phyloP scores from a whole-genome alignment of 2,113 vertebrate genomes.

The Gobiocypris rarus region DNA sequence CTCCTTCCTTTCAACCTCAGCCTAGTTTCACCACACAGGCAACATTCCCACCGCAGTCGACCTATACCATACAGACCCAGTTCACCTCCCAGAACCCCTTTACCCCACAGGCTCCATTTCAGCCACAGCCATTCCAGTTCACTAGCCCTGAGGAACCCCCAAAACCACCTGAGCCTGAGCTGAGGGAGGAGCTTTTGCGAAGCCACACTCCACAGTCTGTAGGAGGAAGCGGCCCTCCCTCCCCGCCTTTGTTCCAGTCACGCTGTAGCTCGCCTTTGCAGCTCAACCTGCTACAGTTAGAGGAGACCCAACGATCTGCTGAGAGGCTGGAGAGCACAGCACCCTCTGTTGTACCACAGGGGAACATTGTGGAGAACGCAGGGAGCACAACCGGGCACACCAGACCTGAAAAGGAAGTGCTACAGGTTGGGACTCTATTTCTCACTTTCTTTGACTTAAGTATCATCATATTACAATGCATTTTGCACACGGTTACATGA shows the following conservation, averaged over 20 bases:
- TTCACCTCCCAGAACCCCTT: slow-evolving; percentile 61
- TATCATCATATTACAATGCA: background rate
- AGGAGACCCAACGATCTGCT: slow-evolving; percentile 76
- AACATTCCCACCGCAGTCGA: slow-evolving; percentile 52
- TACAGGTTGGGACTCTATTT: slow-evolving; percentile 69
- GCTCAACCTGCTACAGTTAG: slow-evolving; percentile 90
- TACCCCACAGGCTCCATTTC: slow-evolving; percentile 55
- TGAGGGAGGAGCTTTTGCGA: slow-evolving; percentile 69
- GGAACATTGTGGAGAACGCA: slow-evolving; percentile 69
- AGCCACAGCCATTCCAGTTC: slow-evolving; percentile 69
- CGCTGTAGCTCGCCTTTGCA: slow-evolving; percentile 91
- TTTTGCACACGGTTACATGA: background rate
- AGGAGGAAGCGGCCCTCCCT: slow-evolving; percentile 70
- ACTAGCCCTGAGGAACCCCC: slow-evolving; percentile 65
- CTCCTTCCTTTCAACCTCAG: slow-evolving; percentile 47
- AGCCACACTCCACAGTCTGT: slow-evolving; percentile 79
- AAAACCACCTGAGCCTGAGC: slow-evolving; percentile 62
- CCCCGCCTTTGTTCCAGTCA: slow-evolving; percentile 87
- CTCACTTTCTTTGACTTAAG: background rate
- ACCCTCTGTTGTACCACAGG: slow-evolving; percentile 58
- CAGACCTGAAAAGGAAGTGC: slow-evolving; percentile 66
- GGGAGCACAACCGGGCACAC: slow-evolving; percentile 56
- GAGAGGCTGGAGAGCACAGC: background rate
- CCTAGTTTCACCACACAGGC: slow-evolving; percentile 57
- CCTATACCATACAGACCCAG: slow-evolving; percentile 60